Evolutionary conservation across 2,888 invertebrate species (phyloP), one percentile per base, ranked within the genome.

Genomic region (Sesia bembeciformis): DNA sequence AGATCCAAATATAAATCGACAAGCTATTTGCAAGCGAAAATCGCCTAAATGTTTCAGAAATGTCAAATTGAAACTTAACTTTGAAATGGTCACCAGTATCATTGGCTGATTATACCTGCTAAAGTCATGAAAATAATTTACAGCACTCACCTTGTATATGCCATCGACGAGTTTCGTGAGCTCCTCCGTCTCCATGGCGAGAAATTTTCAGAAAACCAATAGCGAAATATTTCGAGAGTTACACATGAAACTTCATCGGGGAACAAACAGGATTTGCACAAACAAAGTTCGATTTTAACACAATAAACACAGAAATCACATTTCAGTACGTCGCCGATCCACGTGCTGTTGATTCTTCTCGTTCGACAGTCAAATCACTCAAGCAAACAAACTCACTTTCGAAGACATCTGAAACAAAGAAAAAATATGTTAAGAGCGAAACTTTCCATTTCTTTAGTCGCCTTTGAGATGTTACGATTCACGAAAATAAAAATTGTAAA

Each of bases 151-250:
- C 94, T 96, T 96, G 85, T 96, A 96, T 76, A 96, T 96, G 72
- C 95, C 95, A 88, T 96, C 96, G 72, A 96, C 96, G 72, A 96
- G 93, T 90, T 95, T 96, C 76, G 95, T 96, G 69, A 96, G 93
- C 90, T 96, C 96, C 83, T 96, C 96, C 71, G 96, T 95, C 91
- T 96, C 96, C 94, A 95, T 90, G 68, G 71, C 70, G 81, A 81
- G 67, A 67, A 72, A 74, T 81, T 77, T 77, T 79, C 75, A 78
- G 66, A 74, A 70, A 75, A 76, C 66, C 69, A 72, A 73, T 72
- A 67, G 63, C 66, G 65, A 63, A 73, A 65, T 60, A 23, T 23
- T 23, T 65, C 70, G 67, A 68, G 67, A 67, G 70, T 79, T 78
- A 87, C 84, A 85, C 85, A 63, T 73, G 72, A 81, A 80, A 79